Evolutionary conservation across 2,113 vertebrate species (phyloP).

Genomic region (Oryzias melastigma): DNA sequence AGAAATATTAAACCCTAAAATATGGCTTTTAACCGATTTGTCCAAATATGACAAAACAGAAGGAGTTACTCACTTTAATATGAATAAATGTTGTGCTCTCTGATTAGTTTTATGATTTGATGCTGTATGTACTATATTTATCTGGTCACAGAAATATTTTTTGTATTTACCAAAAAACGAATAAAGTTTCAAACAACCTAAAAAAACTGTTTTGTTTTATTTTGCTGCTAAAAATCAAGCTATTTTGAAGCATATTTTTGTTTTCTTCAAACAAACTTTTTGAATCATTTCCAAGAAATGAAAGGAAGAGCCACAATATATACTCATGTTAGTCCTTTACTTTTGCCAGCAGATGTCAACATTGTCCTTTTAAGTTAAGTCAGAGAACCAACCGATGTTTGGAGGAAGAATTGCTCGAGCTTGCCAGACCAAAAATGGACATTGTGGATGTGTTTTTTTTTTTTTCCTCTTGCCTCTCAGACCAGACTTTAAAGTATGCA

Average conservation of each 20-base stretch:
- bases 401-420: slow-evolving; percentile 46
- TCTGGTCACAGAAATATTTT: slow-evolving; percentile 85
- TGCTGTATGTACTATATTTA: slow-evolving; percentile 80
- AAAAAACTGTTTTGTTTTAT: slow-evolving; percentile 16
- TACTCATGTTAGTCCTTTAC: slow-evolving; percentile 28
- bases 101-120: slow-evolving; percentile 73
- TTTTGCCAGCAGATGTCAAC: slow-evolving; percentile 76
- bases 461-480: slow-evolving; percentile 35
- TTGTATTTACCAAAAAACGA: slow-evolving; percentile 83
- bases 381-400: slow-evolving; percentile 29
- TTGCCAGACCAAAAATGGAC: slow-evolving; percentile 75
- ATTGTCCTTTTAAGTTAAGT: slow-evolving; percentile 34
- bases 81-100: slow-evolving; percentile 76
- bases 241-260: no score
- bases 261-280: neutral
- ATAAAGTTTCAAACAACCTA: slow-evolving; percentile 72
- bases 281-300: neutral
- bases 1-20: slow-evolving; percentile 63
- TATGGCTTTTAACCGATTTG: slow-evolving; percentile 70
- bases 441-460: slow-evolving; percentile 56
- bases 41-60: slow-evolving; percentile 64
- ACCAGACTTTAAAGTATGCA: slow-evolving; percentile 55
- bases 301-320: no score
- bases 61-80: slow-evolving; percentile 64
- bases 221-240: no score